A percentile compares a stretch with the other conserved stretches of the same genome.
phyloP scores from a whole-genome alignment of 2,113 vertebrate species.

The Riparia riparia region DNA sequence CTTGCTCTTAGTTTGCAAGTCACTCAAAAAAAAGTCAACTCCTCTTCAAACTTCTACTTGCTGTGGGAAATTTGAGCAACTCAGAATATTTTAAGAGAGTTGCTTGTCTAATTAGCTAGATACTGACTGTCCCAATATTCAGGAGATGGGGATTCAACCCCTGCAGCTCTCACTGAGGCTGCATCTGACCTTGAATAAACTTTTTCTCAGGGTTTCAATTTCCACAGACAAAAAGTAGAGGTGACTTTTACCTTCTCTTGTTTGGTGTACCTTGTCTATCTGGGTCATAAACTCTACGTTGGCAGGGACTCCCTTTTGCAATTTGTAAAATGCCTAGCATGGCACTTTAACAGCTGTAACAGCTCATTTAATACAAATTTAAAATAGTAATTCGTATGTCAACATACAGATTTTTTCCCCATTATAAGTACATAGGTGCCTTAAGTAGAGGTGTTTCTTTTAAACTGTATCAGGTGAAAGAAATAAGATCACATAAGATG shows the following conservation, averaged over 20 bases:
- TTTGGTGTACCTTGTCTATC: not conserved
- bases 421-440: not conserved
- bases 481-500: not conserved
- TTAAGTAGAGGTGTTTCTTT: not conserved
- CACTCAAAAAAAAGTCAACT: not conserved
- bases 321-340: not conserved
- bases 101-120: not conserved
- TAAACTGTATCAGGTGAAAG: not conserved
- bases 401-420: not conserved
- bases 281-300: constrained; percentile 4
- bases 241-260: not conserved
- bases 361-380: not conserved
- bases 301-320: not conserved
- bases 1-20: not conserved
- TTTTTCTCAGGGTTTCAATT: not conserved
- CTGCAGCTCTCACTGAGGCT: not conserved
- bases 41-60: not conserved
- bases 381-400: not conserved
- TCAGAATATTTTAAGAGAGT: not conserved
- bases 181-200: not conserved
- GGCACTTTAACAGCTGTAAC: constrained; percentile 3
- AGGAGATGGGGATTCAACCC: not conserved
- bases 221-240: not conserved
- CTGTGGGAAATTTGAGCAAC: not conserved
- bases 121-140: not conserved